A percentile compares a stretch with the other conserved stretches of the same genome.
phyloP scores from a whole-genome alignment of 2,888 invertebrate genomes.

The Scrobipalpa atriplicella region DNA sequence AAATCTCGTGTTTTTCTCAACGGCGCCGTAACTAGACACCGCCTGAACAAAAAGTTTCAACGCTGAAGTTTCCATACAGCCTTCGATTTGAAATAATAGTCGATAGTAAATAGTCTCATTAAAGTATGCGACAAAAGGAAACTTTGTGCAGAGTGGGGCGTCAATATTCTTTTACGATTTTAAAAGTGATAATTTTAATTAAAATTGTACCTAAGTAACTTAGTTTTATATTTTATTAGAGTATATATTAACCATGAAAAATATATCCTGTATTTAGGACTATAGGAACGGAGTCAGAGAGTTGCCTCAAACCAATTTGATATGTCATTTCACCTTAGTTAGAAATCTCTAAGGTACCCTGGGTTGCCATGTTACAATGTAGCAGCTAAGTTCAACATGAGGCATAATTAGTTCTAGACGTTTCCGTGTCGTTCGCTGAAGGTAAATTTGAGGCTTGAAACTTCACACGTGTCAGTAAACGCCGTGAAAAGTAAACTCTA shows the following conservation, averaged over 20 bases:
- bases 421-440: background rate
- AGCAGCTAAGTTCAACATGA: too few relatives aligned
- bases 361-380: too few relatives aligned
- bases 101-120: slow-evolving; percentile 6
- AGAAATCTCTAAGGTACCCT: background rate
- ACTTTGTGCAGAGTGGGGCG: background rate
- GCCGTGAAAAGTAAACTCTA: background rate
- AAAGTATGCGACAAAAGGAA: background rate
- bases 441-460: background rate
- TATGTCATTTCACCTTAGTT: background rate
- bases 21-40: slow-evolving; percentile 30
- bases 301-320: background rate
- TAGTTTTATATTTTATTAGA: too few relatives aligned
- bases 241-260: too few relatives aligned
- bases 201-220: too few relatives aligned
- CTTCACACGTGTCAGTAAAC: background rate
- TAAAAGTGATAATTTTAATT: background rate
- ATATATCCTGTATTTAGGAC: too few relatives aligned
- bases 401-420: too few relatives aligned
- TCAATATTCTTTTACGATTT: background rate
- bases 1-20: slow-evolving; percentile 26
- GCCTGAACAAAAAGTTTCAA: background rate
- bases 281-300: background rate
- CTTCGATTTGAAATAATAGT: background rate
- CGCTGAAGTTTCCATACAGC: background rate